Evolutionary conservation across 2,888 invertebrate species (phyloP).

Genomic region (Hirtodrosophila trivittata): DNA sequence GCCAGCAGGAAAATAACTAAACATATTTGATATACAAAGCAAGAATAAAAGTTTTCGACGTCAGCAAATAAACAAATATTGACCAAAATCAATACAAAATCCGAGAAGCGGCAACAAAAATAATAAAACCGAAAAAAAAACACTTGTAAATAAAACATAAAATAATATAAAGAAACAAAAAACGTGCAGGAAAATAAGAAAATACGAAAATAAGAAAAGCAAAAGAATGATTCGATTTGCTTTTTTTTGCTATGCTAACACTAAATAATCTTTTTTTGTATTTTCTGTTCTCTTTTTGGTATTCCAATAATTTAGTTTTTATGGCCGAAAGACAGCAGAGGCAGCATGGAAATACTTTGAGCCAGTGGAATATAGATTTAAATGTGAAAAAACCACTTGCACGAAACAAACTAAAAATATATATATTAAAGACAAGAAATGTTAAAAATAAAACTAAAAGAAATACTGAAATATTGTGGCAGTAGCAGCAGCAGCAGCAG

Average conservation of each 20-base stretch:
- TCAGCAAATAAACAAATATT: constrained; percentile 75
- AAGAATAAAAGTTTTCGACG: constrained; percentile 51
- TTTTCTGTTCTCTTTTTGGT: constrained; percentile 17
- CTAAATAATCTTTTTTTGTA: constrained; percentile 8
- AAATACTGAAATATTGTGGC: constrained; percentile 61
- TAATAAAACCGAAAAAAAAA: constrained; percentile 14
- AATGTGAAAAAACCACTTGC: constrained; percentile 61
- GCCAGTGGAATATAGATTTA: constrained; percentile 53
- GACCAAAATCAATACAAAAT: constrained; percentile 66
- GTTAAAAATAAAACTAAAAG: constrained; percentile 70
- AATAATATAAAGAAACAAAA: constrained; percentile 13
- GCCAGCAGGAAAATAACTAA: constrained; percentile 11
- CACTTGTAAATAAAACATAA: constrained; percentile 1
- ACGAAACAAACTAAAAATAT: constrained; percentile 66
- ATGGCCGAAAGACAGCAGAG: constrained; percentile 30
- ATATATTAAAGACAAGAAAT: constrained; percentile 69
- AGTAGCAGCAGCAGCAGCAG: constrained; percentile 21
- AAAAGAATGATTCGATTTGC: constrained; percentile 6
- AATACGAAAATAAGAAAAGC: neutral
- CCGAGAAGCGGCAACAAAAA: constrained; percentile 32
- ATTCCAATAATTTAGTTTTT: constrained; percentile 40
- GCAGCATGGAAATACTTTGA: constrained; percentile 53
- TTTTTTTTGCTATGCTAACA: constrained; percentile 19
- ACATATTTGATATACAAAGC: constrained; percentile 33
- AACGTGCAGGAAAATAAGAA: neutral